A percentile compares a stretch with the other conserved stretches of the same genome.
Evolutionary conservation across 2,113 vertebrate genomes (phyloP).

Genomic region (Oncorhynchus keta): DNA sequence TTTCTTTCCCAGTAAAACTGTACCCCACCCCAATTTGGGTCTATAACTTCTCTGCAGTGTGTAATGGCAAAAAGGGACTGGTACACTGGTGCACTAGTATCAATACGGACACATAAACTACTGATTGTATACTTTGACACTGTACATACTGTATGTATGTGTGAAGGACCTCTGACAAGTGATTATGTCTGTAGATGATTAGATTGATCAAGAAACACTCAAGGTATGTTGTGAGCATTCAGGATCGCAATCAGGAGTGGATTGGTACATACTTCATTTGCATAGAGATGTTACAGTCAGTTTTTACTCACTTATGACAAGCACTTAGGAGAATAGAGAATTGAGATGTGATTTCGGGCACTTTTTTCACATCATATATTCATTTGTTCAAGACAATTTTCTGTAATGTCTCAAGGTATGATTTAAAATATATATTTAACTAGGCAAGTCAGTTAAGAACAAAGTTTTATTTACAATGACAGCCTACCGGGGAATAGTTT

Average conservation of each 20-base stretch:
- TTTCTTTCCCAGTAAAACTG: slow-evolving; percentile 45
- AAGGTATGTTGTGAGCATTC: neutral
- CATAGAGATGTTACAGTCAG: neutral
- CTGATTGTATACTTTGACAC: neutral
- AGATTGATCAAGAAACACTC: neutral
- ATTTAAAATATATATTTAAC: no score
- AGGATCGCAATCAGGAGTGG: neutral
- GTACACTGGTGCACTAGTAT: neutral
- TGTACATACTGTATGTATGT: neutral
- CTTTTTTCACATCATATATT: neutral
- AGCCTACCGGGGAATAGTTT: no score
- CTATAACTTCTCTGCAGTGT: slow-evolving; percentile 43
- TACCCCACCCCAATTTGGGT: slow-evolving; percentile 52
- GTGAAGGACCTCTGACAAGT: neutral
- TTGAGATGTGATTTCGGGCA: neutral
- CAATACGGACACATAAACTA: neutral
- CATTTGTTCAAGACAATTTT: neutral
- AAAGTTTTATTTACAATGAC: no score
- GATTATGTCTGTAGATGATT: neutral
- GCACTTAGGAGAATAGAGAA: neutral
- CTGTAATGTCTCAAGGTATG: no score
- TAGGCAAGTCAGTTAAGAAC: no score
- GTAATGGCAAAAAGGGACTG: neutral
- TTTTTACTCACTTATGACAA: neutral
- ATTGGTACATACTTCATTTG: neutral